Conservation (phyloP, 1,140 invertebrate genomes). For the Thereuonema tuberculata region DNA sequence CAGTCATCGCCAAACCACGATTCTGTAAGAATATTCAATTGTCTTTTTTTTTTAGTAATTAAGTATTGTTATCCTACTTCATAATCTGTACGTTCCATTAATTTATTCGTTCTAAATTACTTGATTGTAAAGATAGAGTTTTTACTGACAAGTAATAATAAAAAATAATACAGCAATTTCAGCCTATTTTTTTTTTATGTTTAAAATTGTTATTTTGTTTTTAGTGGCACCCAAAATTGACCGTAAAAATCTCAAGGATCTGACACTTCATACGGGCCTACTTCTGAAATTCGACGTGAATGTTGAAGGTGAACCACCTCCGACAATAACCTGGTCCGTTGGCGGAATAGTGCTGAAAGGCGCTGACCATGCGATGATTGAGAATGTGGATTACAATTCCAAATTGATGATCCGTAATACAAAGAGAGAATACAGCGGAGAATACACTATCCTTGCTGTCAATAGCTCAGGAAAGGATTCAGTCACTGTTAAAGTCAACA, state of each 20-base stretch:
- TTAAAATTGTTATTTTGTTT: conserved; percentile 12
- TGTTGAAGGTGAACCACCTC: conserved; percentile 80
- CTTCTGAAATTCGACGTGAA: conserved; percentile 83
- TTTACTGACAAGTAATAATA: background rate
- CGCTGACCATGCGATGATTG: conserved; percentile 44
- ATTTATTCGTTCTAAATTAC: too few species aligned
- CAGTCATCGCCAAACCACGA: conserved; percentile 79
- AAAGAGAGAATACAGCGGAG: conserved; percentile 62
- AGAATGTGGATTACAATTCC: conserved; percentile 73
- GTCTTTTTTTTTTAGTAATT: too few species aligned
- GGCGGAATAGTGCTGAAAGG: conserved; percentile 39
- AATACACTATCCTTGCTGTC: conserved; percentile 71
- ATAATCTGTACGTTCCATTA: too few species aligned
- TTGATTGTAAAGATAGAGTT: too few species aligned
- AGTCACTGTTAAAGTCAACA: conserved; percentile 75
- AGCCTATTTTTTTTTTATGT: background rate
- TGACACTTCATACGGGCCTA: conserved; percentile 79
- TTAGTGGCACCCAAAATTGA: conserved; percentile 90
- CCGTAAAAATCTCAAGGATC: conserved; percentile 68
- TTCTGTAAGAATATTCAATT: conserved; percentile 46
- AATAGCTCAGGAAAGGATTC: conserved; percentile 76
- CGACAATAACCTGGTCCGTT: conserved; percentile 75
- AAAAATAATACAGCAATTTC: background rate
- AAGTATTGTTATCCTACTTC: too few species aligned
- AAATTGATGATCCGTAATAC: conserved; percentile 71